Evolutionary conservation across 2,888 invertebrate species (phyloP).

Genomic region (Flexamia atlantica): DNA sequence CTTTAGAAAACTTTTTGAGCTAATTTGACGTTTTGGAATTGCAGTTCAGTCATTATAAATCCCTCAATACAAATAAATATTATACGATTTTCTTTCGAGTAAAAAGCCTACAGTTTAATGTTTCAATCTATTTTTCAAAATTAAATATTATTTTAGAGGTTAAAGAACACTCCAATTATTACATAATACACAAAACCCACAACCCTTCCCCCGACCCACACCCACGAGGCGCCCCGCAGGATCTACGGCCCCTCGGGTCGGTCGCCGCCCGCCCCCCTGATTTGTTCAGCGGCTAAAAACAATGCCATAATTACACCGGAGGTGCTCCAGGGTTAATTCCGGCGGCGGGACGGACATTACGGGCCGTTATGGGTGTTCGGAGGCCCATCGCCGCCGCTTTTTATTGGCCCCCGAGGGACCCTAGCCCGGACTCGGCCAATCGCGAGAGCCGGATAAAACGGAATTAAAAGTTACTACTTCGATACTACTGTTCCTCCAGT

Average conservation of each 20-base stretch:
- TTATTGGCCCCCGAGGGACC: constrained; percentile 80
- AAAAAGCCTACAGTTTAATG: no score
- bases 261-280: constrained; percentile 67
- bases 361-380: constrained; percentile 82
- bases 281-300: constrained; percentile 67
- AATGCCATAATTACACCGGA: constrained; percentile 64
- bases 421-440: constrained; percentile 71
- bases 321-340: constrained; percentile 74
- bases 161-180: no score
- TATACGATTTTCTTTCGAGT: no score
- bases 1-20: no score
- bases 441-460: constrained; percentile 48
- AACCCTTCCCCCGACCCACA: no score
- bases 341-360: constrained; percentile 78
- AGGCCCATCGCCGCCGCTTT: constrained; percentile 82
- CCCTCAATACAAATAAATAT: no score
- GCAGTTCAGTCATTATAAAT: no score
- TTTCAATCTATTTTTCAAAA: no score
- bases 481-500: not conserved
- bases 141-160: no score
- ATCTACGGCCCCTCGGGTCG: constrained; percentile 36
- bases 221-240: constrained; percentile 57
- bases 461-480: constrained; percentile 62
- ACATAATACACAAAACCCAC: no score
- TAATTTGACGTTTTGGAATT: no score